Base-by-base conservation (phyloP, 2,113 vertebrate species). In the Oceanites oceanicus region DNA sequence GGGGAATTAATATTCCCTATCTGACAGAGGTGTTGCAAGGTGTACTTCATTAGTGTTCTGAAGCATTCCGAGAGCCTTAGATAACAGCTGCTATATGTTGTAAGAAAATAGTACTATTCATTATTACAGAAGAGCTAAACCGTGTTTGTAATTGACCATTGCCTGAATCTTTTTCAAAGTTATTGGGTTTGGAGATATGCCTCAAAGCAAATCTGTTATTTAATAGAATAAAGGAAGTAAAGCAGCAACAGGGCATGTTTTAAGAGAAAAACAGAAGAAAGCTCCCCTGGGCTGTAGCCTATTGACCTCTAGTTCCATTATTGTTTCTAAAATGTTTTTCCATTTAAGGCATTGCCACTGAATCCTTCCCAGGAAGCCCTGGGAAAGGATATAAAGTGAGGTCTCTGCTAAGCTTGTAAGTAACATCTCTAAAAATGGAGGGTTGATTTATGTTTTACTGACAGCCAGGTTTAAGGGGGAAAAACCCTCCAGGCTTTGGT, bases 271-370 rank as follows among this genome's bases (percentile, higher is more conserved):
- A 61, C n/a, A 94, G 87, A 94, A 91, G 61, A 95, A 90, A 95
- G 91, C 68, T 88, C 70, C 92, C 91, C 47, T 75, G 97, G 93
- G 96, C 89, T 94, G 80, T 94, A 89, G 88, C 76, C 95, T 96
- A 92, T 91, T 97, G 62, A 87, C 81, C 96, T 96, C 86, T 81
- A 76, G 92, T 74, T 96, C 88, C 95, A 89, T 95, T 93, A 95
- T 91, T 95, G 77, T 94, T 95, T 89, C 78, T 90, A 90, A 95
- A 96, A 84, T 95, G 67, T 67, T 94, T 96, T 95, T 92, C 95
- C 78, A 81, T 96, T 96, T 97, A 97, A 97, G 97, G 94, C 78
- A 95, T 73, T 86, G 80, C 87, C 85, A 94, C 92, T 38, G 56
- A 96, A 85, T 91, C 77, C 84, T 92, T 97, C 86, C 93, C 29